Base-by-base conservation (phyloP, 2,888 invertebrate genomes). In the Oegoconia quadripuncta region DNA sequence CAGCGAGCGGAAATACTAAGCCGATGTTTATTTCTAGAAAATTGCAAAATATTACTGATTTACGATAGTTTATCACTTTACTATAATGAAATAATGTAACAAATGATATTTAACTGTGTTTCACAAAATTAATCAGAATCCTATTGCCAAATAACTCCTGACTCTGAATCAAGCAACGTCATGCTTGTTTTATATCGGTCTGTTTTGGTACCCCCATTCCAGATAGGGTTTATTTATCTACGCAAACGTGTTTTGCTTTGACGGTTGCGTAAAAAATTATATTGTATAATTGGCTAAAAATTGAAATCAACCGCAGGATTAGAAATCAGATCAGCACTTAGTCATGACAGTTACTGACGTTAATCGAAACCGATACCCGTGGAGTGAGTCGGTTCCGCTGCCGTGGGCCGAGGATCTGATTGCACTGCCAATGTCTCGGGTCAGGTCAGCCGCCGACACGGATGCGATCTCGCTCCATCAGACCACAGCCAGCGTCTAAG, bases 321-420 rank as follows among this genome's bases (percentile, higher is more conserved):
- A 27, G 13, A 27, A 27, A 27, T 27, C 12, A 27, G 27, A 14
- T 27, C 12, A 12, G 12, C 14, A 3, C 14, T 14, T 7, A n/a
- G 8, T 11, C 6, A 11, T 25, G 3, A 13, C 14, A 27, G 27
- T 23, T 11, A 23, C n/a, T 23, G 50, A 39, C 41, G 46, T 44
- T 50, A 49, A 56, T 60, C 52, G 65, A 70, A 83, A 63, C 59
- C 51, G 76, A 86, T 84, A 86, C 61, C 65, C 81, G 81, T 79
- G 81, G 55, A 31, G 23, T n/a, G n/a, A 31, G 43, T 36, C 47
- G 53, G 75, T 77, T 74, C 70, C 72, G 70, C 65, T 48, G 47
- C 48, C 51, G 47, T 56, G 53, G 50, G 33, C 48, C 43, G 52
- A 64, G 72, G 73, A 71, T 78, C 72, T 74, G 56, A 61, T 77